Base-by-base conservation (phyloP, 2,797 vertebrate species). In the Carduelis carduelis region DNA sequence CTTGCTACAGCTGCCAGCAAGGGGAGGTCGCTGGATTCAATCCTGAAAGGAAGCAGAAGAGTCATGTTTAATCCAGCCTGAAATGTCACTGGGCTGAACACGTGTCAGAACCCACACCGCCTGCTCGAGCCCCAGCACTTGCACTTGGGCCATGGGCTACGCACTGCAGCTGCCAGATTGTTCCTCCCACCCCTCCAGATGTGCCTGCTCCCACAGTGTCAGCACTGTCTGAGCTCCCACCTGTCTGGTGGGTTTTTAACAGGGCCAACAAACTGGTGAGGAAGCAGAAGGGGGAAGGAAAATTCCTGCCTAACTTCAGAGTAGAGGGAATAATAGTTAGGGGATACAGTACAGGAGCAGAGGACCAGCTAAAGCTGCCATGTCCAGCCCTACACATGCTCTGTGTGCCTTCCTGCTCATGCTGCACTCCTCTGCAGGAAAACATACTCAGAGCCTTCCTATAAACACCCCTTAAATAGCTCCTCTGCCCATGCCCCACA, bases 21-120 rank as follows among this genome's bases (percentile, higher is more conserved):
- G 64, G 99, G 99, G 76, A 99, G 99, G 97, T 99, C 99, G 27
- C 99, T 99, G 96, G 99, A 99, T 98, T 99, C 99, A 16, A 99
- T 99, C 96, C 99, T 99, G 47, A 90, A 94, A 82, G 82, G 85
- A 95, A 97, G 74, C 79, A 91, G 18, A 93, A 39, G 89, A 85
- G 92, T 55, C 90, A 30, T 35, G 6, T 83, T 92, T 60, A 93
- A 74, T 39, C 47, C 12, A 59, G 9, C 41, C 32, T 14, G 1
- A n/a, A 75, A 16, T 1, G 1, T 10, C 18, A 74, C 26, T 6
- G 60, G 49, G 68, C 84, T 52, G 60, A 65, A 44, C 57, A 34
- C 4, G 7, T 15, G 27, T 32, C 26, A 20, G 34, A 7, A 8
- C 4, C 47, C 74, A 27, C 22, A 8, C 1, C 7, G 50, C 53